Evolutionary conservation across 2,113 vertebrate species (phyloP).

Genomic region (Deroptyus accipitrinus): DNA sequence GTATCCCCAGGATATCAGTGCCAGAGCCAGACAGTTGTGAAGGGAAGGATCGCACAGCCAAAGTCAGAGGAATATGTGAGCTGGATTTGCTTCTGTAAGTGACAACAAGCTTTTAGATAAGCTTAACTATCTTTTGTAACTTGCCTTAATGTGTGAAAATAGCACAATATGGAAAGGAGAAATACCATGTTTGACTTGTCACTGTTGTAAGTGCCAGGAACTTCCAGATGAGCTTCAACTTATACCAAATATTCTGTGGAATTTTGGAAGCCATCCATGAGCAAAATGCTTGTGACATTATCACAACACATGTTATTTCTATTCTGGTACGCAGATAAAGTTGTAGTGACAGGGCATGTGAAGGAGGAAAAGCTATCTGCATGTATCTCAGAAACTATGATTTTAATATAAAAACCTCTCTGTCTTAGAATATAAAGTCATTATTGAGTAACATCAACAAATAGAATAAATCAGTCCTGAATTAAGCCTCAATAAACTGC

Average conservation of each 20-base stretch:
- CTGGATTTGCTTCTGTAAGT: background rate
- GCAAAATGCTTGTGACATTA: conserved; percentile 23
- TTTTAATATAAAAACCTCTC: background rate
- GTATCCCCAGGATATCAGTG: background rate
- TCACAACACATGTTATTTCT: background rate
- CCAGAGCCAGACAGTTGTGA: background rate
- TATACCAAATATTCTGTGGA: conserved; percentile 22
- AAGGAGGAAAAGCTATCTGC: background rate
- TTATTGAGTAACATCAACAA: background rate
- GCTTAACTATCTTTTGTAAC: conserved; percentile 7
- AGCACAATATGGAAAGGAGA: conserved; percentile 31
- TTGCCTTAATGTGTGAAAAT: conserved; percentile 35
- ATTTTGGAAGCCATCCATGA: conserved; percentile 26
- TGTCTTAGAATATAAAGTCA: background rate
- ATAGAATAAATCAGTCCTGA: background rate
- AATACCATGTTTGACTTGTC: conserved; percentile 41
- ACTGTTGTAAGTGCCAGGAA: background rate
- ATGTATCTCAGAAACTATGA: background rate
- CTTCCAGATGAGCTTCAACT: conserved; percentile 34
- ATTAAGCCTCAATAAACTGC: background rate
- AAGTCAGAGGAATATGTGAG: background rate
- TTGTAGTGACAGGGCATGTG: background rate
- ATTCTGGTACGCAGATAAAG: background rate
- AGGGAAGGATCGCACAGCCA: background rate
- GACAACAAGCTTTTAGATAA: conserved; percentile 8